Conservation (phyloP, 2,888 invertebrate genomes). For the Suillia variegata region DNA sequence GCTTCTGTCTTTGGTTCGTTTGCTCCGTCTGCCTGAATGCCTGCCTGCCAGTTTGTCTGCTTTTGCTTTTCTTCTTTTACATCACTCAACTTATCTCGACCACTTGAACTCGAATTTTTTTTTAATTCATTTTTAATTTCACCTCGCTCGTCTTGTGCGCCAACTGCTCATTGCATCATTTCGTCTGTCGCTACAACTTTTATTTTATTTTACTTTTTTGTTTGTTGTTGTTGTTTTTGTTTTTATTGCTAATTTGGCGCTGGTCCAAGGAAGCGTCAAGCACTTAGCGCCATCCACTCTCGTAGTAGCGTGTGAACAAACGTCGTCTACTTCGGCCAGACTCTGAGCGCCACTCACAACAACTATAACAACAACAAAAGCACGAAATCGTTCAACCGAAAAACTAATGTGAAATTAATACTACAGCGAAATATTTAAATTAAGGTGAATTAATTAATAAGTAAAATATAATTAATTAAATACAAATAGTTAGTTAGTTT, state of each 20-base stretch:
- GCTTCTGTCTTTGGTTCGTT: background rate
- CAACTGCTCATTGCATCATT: background rate
- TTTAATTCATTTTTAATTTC: background rate
- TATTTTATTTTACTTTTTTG: background rate
- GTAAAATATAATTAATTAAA: no score
- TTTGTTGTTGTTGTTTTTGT: background rate
- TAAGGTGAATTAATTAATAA: no score
- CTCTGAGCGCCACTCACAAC: no score
- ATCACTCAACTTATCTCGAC: background rate
- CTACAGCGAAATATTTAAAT: no score
- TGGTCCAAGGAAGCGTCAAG: conserved; percentile 45
- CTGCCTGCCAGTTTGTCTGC: background rate
- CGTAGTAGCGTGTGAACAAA: no score
- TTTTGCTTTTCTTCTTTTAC: background rate
- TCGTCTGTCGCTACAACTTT: background rate
- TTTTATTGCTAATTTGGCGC: conserved; percentile 29
- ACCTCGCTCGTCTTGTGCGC: background rate
- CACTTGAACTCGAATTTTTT: background rate
- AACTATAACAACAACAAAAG: no score
- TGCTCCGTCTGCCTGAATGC: background rate
- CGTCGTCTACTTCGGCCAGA: no score
- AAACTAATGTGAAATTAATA: no score
- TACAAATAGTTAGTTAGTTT: no score
- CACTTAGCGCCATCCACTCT: conserved; percentile 41
- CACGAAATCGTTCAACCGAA: no score